Percentiles rank a stretch among this genome's conserved stretches.
Conservation (phyloP, 1,140 invertebrate species). For the Planococcus citri region DNA sequence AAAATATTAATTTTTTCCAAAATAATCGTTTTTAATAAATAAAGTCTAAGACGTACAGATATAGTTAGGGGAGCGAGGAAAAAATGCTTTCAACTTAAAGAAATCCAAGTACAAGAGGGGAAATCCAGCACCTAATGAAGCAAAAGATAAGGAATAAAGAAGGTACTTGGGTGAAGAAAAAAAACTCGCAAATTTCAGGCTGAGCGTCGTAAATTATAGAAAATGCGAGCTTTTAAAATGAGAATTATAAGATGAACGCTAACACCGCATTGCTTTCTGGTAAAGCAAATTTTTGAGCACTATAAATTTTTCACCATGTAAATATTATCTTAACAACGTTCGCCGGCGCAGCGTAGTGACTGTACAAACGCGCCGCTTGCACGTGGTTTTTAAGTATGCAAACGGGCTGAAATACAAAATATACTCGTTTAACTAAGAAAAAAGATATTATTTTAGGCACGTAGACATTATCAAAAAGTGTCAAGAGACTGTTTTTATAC, state of each 20-base stretch:
- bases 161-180: neutral
- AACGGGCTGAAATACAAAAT: neutral
- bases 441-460: constrained; percentile 7
- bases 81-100: too few species aligned
- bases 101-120: neutral
- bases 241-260: constrained; percentile 2
- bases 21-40: too few species aligned
- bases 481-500: constrained; percentile 7
- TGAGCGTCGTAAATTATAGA: neutral
- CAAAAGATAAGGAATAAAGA: neutral
- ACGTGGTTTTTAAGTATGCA: neutral
- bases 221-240: neutral
- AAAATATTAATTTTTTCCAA: neutral
- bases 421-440: constrained; percentile 1
- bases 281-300: neutral
- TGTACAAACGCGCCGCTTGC: neutral
- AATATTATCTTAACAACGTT: constrained; percentile 4
- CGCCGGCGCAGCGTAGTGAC: neutral
- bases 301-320: constrained; percentile 8
- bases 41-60: too few species aligned
- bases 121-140: neutral
- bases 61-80: too few species aligned
- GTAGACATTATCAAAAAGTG: constrained; percentile 3
- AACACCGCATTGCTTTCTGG: neutral
- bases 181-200: neutral